Base-by-base conservation (phyloP, 2,797 vertebrate genomes). In the Anniella stebbinsi region DNA sequence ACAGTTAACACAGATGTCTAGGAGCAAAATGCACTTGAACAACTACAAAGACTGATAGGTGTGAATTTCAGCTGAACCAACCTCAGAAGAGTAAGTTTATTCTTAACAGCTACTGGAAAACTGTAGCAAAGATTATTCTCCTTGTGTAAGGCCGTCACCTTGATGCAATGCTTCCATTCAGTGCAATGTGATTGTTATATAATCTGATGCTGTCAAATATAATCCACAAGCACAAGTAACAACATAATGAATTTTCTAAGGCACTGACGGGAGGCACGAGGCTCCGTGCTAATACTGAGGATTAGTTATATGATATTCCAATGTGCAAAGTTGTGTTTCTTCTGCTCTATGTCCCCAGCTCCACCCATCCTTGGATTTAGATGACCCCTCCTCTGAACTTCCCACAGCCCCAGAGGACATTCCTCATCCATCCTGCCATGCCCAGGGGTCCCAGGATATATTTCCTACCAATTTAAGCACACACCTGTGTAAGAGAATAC, bases 181-280 rank as follows among this genome's bases (percentile, higher is more conserved):
- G 48, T 60, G 60, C 30, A 83, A 67, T 78, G 80, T 70, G 86
- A 75, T 72, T 87, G 45, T 77, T 77, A 80, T 88, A 69, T 41
- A 76, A 45, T 33, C 85, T 77, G 60, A 83, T n/a, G 36, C 80
- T 87, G 86, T 87, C 86, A 91, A 36, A 78, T n/a, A 84, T 87
- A 76, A 91, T 70, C 86, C 66, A 77, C 51, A 36, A 30, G 28
- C 72, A 77, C 80, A 78, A 41, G 70, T 87, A 87, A 84, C 48
- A 87, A 15, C 63, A 45, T 69, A 54, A 60, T 84, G 72, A 84
- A 36, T 87, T 75, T 87, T 76, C 80, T 72, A 76, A 83, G 80
- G 51, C 48, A n/a, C 77, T 70, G 80, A 76, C 38, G 70, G 48
- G 57, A 87, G 41, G 69, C 66, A 80, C 9, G n/a, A 81, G 30